These are phyloP conservation scores for Ctenodactylus gundi DNA, from an alignment of 2,113 vertebrate species.

Conservation along the genomic window DNA sequence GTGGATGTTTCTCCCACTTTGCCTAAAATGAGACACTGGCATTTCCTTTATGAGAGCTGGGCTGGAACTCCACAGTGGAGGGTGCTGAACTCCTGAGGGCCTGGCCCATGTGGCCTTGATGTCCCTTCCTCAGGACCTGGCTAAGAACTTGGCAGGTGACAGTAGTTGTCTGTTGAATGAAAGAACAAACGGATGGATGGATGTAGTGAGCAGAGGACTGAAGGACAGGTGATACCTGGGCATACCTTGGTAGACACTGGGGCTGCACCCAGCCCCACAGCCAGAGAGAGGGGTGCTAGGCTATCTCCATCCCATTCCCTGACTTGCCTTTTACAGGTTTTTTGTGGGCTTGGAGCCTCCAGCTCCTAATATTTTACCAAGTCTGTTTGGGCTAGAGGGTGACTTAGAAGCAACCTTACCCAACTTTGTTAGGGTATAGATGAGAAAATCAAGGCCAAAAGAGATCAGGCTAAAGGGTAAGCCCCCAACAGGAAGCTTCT, in stretches of 20 bases:
- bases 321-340: background rate
- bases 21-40: background rate
- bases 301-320: background rate
- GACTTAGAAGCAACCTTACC: background rate
- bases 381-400: background rate
- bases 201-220: background rate
- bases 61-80: background rate
- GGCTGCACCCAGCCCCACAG: rapidly evolving
- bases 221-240: background rate
- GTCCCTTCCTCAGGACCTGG: background rate
- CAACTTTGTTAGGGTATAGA: background rate
- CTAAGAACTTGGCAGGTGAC: background rate
- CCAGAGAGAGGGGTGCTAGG: too few relatives aligned
- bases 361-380: background rate
- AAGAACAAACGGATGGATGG: background rate
- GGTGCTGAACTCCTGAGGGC: background rate
- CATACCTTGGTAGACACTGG: background rate
- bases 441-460: background rate
- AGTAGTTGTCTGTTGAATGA: background rate
- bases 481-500: background rate
- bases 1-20: background rate
- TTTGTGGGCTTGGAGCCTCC: background rate
- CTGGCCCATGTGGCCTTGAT: too few relatives aligned
- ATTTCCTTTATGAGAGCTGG: background rate
- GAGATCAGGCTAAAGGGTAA: background rate